phyloP scores from a whole-genome alignment of 2,888 invertebrate species.

The Phengaris arion region DNA sequence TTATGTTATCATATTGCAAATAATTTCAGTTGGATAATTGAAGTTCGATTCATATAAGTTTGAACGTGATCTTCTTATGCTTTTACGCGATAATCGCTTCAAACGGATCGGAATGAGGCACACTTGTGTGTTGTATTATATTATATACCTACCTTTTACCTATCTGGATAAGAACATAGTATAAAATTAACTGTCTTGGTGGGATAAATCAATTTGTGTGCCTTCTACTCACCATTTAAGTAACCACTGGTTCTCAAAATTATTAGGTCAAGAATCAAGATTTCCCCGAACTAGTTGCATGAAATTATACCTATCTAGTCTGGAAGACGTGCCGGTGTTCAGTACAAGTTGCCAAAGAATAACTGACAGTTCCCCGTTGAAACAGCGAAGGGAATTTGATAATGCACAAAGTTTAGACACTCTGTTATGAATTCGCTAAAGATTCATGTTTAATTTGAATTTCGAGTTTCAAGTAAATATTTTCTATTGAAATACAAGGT shows the following conservation, averaged over 20 bases:
- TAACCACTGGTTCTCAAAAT: constrained; percentile 5
- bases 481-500: constrained; percentile 20
- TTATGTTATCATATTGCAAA: background rate
- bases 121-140: no score
- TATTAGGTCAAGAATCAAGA: constrained; percentile 12
- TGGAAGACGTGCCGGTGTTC: constrained; percentile 4
- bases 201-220: no score
- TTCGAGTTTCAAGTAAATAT: constrained; percentile 22
- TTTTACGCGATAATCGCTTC: no score
- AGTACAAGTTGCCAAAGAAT: constrained; percentile 38
- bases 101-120: no score
- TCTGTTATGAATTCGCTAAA: constrained; percentile 26
- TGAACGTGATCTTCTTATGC: no score
- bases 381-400: constrained; percentile 38
- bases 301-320: constrained; percentile 24
- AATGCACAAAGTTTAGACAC: constrained; percentile 32
- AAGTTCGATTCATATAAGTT: background rate
- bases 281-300: constrained; percentile 9
- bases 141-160: no score
- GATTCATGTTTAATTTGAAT: constrained; percentile 29
- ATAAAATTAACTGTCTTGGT: no score
- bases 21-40: background rate
- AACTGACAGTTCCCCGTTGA: constrained; percentile 35
- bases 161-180: no score
- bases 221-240: background rate